Base-by-base conservation (phyloP, 92 coral and sea anemone species). In the Porites cylindrica region DNA sequence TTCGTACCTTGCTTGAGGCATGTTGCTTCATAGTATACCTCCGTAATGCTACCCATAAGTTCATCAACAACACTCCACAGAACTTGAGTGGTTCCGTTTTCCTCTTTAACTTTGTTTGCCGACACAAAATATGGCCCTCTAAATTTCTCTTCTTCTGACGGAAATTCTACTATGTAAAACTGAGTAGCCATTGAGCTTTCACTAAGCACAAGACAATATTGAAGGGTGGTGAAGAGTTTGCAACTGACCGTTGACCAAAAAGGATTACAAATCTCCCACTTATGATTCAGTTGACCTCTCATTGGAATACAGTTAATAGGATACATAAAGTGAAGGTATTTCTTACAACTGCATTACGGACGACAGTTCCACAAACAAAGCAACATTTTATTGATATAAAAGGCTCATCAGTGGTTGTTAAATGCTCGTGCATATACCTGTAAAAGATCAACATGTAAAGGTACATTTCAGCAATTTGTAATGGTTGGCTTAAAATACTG, bases 61-160 rank as follows among this genome's bases (percentile, higher is more conserved):
- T 64, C 76, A 85, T 85, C 89, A n/a, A 85, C 89, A 60, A 77
- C 84, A 52, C 78, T 86, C 84, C 90, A 86, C 84, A 86, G 73
- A 70, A 86, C 90, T 7, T 38, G 72, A 38, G 83, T 54, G 38
- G 52, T 24, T 10, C 73, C 84, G 18, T 86, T 77, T 78, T 86
- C 90, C 43, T 77, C 59, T 70, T 67, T 47, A 19, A 86, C 90
- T 47, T 86, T 86, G 84, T 50, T 86, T 56, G 56, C 84, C 10
- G 76, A 84, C 17, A 86, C 90, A 86, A 77, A 14, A 67, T 86
- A 23, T 24, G 90, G 84, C 51, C 90, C 84, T 53, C 78, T 86
- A 23, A 66, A 77, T 66, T 77, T 70, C 23, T 4, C 51, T 51
- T 75, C 88, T 70, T 86, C 90, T 59, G 53, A 38, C 8, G 89